Percentiles rank a stretch among this genome's conserved stretches.
Evolutionary conservation across 2,888 invertebrate genomes (phyloP).

Genomic region (Carabus problematicus): DNA sequence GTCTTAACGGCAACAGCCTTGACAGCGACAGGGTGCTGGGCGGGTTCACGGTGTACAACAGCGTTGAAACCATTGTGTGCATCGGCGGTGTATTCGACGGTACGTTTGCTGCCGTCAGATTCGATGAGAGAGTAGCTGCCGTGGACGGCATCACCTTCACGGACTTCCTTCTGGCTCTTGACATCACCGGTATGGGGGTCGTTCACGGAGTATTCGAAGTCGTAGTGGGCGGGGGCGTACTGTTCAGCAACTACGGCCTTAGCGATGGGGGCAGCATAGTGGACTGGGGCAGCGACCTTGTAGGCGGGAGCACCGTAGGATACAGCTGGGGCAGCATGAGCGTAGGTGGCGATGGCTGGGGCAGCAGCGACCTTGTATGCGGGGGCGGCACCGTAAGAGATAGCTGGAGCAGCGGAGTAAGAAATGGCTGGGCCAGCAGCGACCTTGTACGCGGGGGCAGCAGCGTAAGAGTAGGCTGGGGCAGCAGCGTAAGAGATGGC

Average conservation of each 20-base stretch:
- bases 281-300: slow-evolving; percentile 10
- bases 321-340: slow-evolving; percentile 21
- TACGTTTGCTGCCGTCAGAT: slow-evolving; percentile 62
- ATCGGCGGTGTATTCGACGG: slow-evolving; percentile 63
- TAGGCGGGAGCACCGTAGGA: slow-evolving; percentile 37
- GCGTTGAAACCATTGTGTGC: slow-evolving; percentile 64
- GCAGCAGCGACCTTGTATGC: slow-evolving; percentile 43
- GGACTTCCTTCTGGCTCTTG: slow-evolving; percentile 62
- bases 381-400: slow-evolving; percentile 27
- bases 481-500: slow-evolving; percentile 43
- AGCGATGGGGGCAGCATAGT: slow-evolving; percentile 49
- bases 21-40: slow-evolving; percentile 51
- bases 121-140: slow-evolving; percentile 63
- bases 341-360: slow-evolving; percentile 25
- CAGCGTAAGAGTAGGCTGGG: slow-evolving; percentile 19
- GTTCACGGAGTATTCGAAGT: slow-evolving; percentile 60
- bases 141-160: slow-evolving; percentile 62
- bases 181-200: slow-evolving; percentile 63
- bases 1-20: slow-evolving; percentile 51
- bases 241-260: slow-evolving; percentile 58
- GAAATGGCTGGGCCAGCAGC: no score
- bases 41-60: slow-evolving; percentile 62
- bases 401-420: slow-evolving; percentile 30
- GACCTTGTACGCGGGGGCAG: no score
- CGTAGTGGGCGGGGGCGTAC: slow-evolving; percentile 60